These are phyloP conservation scores for Antitype chi DNA, from an alignment of 2,888 invertebrate genomes.

Conservation along the genomic window DNA sequence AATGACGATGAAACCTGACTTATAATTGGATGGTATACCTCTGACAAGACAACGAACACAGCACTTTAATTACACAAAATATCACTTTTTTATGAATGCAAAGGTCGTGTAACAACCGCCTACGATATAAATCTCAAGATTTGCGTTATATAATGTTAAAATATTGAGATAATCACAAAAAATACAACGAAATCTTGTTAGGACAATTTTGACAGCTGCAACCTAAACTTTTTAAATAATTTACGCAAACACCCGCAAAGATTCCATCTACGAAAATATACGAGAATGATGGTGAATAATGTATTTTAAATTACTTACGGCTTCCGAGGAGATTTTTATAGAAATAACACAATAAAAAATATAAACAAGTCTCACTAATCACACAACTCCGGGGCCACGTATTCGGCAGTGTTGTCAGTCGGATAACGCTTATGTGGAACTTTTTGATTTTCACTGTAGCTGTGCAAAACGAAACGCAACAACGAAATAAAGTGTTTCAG, in stretches of 20 bases:
- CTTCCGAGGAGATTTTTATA: conserved; percentile 75
- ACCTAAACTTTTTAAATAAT: conserved; percentile 71
- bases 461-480: conserved; percentile 75
- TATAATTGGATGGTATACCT: conserved; percentile 42
- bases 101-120: background rate
- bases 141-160: conserved; percentile 60
- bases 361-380: conserved; percentile 86
- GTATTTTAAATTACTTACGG: conserved; percentile 81
- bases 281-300: conserved; percentile 37
- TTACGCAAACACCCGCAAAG: conserved; percentile 63
- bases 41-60: conserved; percentile 39
- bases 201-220: conserved; percentile 82
- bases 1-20: conserved; percentile 53
- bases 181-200: conserved; percentile 71
- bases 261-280: conserved; percentile 56
- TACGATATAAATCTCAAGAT: conserved; percentile 21
- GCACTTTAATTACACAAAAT: conserved; percentile 40
- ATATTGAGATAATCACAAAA: conserved; percentile 60
- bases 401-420: conserved; percentile 88
- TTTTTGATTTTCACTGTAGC: conserved; percentile 77
- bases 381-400: conserved; percentile 88
- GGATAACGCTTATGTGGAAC: conserved; percentile 88
- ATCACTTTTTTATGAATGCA: conserved; percentile 26
- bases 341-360: conserved; percentile 85
- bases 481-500: background rate